These are phyloP conservation scores for Beris morrisii DNA, from an alignment of 2,888 invertebrate species.

Conservation along the genomic window DNA sequence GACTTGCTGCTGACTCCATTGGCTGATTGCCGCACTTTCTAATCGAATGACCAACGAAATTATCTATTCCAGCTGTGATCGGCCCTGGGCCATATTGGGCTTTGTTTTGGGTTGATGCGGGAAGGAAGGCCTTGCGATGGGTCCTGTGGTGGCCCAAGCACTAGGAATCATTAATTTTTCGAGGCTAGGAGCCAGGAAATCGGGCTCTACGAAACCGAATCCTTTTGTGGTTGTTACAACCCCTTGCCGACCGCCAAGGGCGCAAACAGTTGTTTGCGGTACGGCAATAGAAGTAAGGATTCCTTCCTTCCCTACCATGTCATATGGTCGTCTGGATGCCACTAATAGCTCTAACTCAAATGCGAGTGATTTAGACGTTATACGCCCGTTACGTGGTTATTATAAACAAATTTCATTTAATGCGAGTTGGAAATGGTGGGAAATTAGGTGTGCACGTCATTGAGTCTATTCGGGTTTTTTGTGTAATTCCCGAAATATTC, in stretches of 20 bases:
- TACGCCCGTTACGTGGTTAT: conserved; percentile 36
- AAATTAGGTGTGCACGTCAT: conserved; percentile 37
- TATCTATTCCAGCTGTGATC: conserved; percentile 17
- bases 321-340: conserved; percentile 15
- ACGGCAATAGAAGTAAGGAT: background rate
- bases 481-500: background rate
- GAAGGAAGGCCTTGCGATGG: too few species aligned
- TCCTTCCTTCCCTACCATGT: conserved; percentile 1
- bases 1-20: background rate
- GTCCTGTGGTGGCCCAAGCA: too few species aligned
- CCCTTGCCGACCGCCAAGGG: conserved; percentile 21
- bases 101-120: too few species aligned
- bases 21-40: conserved; percentile 25
- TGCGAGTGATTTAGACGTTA: conserved; percentile 37
- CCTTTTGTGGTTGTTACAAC: conserved; percentile 35
- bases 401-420: conserved; percentile 38
- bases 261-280: conserved; percentile 9
- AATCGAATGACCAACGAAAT: conserved; percentile 22
- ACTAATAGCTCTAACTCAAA: background rate
- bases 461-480: conserved; percentile 3
- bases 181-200: background rate
- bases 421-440: conserved; percentile 37
- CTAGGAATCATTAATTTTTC: too few species aligned
- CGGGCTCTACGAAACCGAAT: conserved; percentile 33
- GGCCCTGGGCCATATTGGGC: conserved; percentile 6